phyloP scores from a whole-genome alignment of 2,888 invertebrate genomes.

The Junonia oenone region DNA sequence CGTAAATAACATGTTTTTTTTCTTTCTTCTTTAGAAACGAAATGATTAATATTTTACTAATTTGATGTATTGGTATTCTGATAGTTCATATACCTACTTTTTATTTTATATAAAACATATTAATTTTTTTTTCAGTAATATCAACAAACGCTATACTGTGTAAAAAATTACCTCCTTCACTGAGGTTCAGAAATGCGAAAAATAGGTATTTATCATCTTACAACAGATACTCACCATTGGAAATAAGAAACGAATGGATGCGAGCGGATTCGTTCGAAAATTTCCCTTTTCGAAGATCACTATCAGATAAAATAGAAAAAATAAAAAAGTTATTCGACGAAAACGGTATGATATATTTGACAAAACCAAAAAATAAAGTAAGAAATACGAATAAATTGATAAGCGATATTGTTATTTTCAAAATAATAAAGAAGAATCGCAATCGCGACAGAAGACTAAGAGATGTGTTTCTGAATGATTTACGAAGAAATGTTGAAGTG shows the following conservation, averaged over 20 bases:
- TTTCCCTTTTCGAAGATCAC: slow-evolving; percentile 1
- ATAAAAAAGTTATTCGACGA: neutral
- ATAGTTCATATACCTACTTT: no score
- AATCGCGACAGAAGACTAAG: neutral
- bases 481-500: neutral
- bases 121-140: neutral
- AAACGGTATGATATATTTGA: neutral
- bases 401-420: neutral
- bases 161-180: neutral
- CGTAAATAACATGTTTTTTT: no score
- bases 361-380: neutral
- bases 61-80: no score
- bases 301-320: neutral
- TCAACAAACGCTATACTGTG: no score
- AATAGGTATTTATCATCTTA: neutral
- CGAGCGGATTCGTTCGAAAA: slow-evolving; percentile 17
- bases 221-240: neutral
- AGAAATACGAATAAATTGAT: neutral
- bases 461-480: neutral
- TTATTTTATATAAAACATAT: no score
- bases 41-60: no score
- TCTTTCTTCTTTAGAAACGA: no score
- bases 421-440: neutral
- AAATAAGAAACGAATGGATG: slow-evolving; percentile 8
- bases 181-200: neutral